Conservation (phyloP, 1,140 invertebrate genomes). For the Globodera rostochiensis region DNA sequence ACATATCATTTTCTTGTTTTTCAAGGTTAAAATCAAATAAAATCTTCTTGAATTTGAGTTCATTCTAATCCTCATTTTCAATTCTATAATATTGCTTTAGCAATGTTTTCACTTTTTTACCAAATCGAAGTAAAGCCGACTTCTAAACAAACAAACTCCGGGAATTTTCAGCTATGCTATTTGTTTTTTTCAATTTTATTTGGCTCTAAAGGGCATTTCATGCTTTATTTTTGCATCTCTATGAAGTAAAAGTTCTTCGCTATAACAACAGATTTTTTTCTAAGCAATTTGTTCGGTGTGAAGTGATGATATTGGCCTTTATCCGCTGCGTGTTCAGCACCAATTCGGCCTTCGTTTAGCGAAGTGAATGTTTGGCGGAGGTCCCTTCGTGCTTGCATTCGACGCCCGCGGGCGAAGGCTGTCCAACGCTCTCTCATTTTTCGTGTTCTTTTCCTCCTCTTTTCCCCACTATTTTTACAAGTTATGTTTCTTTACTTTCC, state of each 20-base stretch:
- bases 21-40: neutral
- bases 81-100: neutral
- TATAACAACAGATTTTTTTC: neutral
- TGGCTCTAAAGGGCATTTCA: neutral
- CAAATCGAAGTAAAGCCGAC: neutral
- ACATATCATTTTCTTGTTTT: too few species aligned
- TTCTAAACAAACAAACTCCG: neutral
- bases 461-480: neutral
- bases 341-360: neutral
- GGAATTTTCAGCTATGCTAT: neutral
- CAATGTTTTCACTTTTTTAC: neutral
- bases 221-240: neutral
- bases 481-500: neutral
- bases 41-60: neutral
- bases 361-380: neutral
- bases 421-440: neutral
- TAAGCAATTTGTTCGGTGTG: neutral
- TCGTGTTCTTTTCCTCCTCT: neutral
- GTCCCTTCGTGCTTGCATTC: constrained; percentile 1
- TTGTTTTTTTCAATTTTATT: neutral
- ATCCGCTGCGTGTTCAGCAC: neutral
- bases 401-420: too few species aligned
- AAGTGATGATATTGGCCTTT: neutral
- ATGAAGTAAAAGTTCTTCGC: neutral
- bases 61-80: neutral